Evolutionary conservation across 2,888 invertebrate genomes (phyloP).

Genomic region (Drosophila ustulata): DNA sequence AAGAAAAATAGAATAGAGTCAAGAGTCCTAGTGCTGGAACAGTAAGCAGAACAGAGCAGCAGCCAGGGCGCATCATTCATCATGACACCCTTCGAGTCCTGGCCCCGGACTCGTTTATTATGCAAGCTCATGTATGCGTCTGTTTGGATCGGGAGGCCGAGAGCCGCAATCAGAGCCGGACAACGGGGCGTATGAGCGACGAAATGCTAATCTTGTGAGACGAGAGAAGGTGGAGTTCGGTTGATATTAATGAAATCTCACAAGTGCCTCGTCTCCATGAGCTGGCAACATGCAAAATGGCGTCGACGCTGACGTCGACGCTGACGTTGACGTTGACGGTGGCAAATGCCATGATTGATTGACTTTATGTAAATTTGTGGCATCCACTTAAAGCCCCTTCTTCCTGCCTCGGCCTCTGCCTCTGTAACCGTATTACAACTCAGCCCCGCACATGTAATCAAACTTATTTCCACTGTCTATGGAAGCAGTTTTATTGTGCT

Average conservation of each 20-base stretch:
- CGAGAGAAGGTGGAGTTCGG: conserved; percentile 6
- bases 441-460: conserved; percentile 50
- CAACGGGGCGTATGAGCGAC: conserved; percentile 71
- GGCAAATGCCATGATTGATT: conserved; percentile 75
- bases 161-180: conserved; percentile 36
- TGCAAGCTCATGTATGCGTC: conserved; percentile 76
- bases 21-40: conserved; percentile 1
- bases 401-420: too few species aligned
- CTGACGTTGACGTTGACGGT: conserved; percentile 5
- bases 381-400: conserved; percentile 63
- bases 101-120: conserved; percentile 71
- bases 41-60: conserved; percentile 18
- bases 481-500: conserved; percentile 66
- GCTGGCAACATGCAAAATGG: conserved; percentile 75
- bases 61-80: conserved; percentile 73
- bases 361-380: conserved; percentile 77
- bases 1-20: conserved; percentile 18
- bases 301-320: conserved; percentile 34
- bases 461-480: conserved; percentile 28
- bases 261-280: conserved; percentile 59
- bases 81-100: conserved; percentile 73
- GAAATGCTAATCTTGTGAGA: conserved; percentile 72
- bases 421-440: neutral
- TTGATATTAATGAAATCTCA: conserved; percentile 76
- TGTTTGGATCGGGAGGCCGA: neutral